Base-by-base conservation (phyloP, 2,888 invertebrate genomes). In the Epinotia bilunana region DNA sequence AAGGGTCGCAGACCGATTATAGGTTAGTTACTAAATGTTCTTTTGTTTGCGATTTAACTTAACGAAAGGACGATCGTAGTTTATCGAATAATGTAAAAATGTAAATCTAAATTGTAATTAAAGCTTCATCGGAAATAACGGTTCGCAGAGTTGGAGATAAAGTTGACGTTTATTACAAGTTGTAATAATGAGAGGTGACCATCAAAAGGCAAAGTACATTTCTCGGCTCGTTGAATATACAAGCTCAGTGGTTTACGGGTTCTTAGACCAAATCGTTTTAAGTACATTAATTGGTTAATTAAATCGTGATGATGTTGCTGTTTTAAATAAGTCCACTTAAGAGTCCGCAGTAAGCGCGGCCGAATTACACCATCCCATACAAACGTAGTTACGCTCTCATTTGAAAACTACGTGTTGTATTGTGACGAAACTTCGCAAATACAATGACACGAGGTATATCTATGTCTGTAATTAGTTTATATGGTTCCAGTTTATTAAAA, bases 41-140 rank as follows among this genome's bases (percentile, higher is more conserved):
- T 71, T 70, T 71, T 71, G 70, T 62, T 71, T 71, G 18, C 20
- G 28, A 49, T 65, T 53, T 53, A 18, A 53, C 53, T 9, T 53
- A 33, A 20, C 58, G 20, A 68, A 58, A 68, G 58, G 58, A 39
- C 58, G 18, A 53, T 58, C 46, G 43, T 23, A 23, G 18, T 65
- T 62, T 53, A 62, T 53, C 61, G 53, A 39, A 61, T 69, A 69
- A 61, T 61, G 49, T 13, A 46, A 12, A n/a, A 69, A 61, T 61
- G 49, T 13, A 46, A 12, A n/a, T 68, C 33, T 53, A 16, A 61
- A 33, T 53, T 53, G 18, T 70, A 70, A 70, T 70, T 33, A 69
- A 57, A 55, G 49, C 16, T 49, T 49, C 49, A 49, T 49, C 49
- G 16, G 49, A 49, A 49, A 49, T 49, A 18, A 18, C 11, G 13